phyloP scores from a whole-genome alignment of 2,797 vertebrate species.

The Enteromius viviparus region DNA sequence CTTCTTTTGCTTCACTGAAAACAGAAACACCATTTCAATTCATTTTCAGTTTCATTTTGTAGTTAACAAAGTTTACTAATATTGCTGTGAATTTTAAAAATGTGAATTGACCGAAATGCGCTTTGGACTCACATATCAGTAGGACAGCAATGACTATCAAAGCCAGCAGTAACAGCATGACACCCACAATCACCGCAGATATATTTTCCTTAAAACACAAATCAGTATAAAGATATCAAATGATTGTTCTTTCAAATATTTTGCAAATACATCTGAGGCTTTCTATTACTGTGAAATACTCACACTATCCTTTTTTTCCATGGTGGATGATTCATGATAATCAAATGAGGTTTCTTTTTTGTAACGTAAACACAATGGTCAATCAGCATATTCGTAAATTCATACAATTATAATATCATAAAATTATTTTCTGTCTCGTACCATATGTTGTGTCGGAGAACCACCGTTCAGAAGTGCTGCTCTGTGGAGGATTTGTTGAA shows the following conservation, averaged over 20 bases:
- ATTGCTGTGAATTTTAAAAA: not conserved
- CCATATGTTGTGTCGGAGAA: conserved; percentile 11
- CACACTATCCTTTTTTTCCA: not conserved
- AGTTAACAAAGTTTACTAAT: not conserved
- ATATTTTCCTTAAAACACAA: conserved; percentile 26
- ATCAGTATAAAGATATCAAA: not conserved
- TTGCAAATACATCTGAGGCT: not conserved
- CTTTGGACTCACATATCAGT: conserved; percentile 57
- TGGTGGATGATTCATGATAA: not conserved
- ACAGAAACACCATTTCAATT: conserved; percentile 21
- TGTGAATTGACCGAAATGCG: not conserved
- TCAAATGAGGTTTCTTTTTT: not conserved
- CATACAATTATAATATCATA: not conserved
- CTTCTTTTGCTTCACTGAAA: conserved; percentile 63
- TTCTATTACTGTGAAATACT: conserved; percentile 1
- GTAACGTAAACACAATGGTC: not conserved
- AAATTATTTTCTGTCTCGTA: conserved; percentile 20
- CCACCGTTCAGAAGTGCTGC: not conserved
- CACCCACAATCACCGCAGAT: conserved; percentile 41
- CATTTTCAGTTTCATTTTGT: not conserved
- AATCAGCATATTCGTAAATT: not conserved
- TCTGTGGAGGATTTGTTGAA: conserved; percentile 20
- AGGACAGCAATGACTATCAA: conserved; percentile 9
- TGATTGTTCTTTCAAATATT: not conserved
- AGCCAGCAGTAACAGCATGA: conserved; percentile 47